A percentile compares a stretch with the other conserved stretches of the same genome.
Evolutionary conservation across 2,888 invertebrate species (phyloP).

Genomic region (Plagiodera versicolora): DNA sequence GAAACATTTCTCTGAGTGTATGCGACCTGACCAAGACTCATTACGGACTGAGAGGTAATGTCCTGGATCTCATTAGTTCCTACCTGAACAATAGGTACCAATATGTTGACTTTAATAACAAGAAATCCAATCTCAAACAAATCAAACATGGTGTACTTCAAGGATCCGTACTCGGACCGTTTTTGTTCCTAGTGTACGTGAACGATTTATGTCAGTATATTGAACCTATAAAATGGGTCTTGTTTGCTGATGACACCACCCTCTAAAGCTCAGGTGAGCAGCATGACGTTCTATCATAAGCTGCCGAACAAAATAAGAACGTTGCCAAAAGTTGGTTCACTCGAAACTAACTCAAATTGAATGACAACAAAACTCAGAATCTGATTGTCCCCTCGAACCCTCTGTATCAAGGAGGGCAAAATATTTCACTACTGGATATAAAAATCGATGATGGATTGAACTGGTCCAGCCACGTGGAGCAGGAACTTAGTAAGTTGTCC

Average conservation of each 20-base stretch:
- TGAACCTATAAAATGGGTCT: not conserved
- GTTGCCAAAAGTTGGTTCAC: not conserved
- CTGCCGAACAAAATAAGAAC: not conserved
- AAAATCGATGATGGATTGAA: slow-evolving; percentile 4
- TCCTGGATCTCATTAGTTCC: not conserved
- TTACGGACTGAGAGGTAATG: not conserved
- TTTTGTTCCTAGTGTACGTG: not conserved
- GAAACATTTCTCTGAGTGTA: no score
- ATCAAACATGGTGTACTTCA: not conserved
- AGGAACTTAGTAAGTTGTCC: not conserved
- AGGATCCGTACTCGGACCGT: not conserved
- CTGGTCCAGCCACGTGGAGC: slow-evolving; percentile 3
- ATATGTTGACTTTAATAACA: not conserved
- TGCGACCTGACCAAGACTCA: no score
- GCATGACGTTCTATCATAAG: not conserved
- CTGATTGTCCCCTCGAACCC: not conserved
- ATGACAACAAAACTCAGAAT: not conserved
- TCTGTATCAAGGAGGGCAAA: not conserved
- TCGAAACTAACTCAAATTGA: not conserved
- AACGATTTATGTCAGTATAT: not conserved
- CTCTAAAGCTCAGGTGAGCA: not conserved
- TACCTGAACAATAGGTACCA: not conserved
- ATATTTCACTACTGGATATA: slow-evolving; percentile 4
- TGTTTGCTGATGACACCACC: not conserved
- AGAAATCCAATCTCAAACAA: not conserved